Base-by-base conservation (phyloP, 2,113 vertebrate genomes). In the Todiramphus saurophagus region DNA sequence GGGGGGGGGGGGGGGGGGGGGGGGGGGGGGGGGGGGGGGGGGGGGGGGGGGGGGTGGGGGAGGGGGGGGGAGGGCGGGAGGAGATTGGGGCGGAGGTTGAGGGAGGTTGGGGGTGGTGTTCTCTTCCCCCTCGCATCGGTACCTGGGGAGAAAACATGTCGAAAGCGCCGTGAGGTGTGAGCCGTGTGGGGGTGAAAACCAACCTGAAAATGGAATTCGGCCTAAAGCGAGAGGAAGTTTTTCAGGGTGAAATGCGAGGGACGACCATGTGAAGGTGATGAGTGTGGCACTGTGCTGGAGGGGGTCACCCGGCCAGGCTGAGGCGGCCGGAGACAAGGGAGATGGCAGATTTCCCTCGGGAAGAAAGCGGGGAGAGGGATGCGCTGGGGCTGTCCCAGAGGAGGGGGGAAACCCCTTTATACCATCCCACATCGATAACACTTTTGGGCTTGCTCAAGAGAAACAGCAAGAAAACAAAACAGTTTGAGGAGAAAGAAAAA, bases 181-280 rank as follows among this genome's bases (percentile, higher is more conserved):
- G 58, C 4, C 20, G 8, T 19, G 56, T 31, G 15, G 28, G 30
- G 24, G n/a, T 18, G 46, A 37, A 58, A 77, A 30, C 14, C 31
- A 6, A 5, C 35, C n/a, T 21, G 58, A 48, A 43, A 39, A 8
- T 4, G 31, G 19, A 55, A 41, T 64, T 46, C 11, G 55, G 10
- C 62, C 30, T 8, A 31, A 44, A 48, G n/a, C 7, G 3, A 39
- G 10, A 35, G 16, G 9, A 1, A 4, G 37, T 1, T 16, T n/a
- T 69, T 39, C 43, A 8, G 43, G 9, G 30, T 23, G 6, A 35
- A 37, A 44, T 1, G 60, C 10, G 25, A n/a, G 74, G 12, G 60
- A 24, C 15, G 25, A 30, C 37, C 9, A 24, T 16, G 69, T 5
- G 44, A 37, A n/a, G 17, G 18, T 56, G 43, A 18, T 5, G 5